Evolutionary conservation across 2,888 invertebrate genomes (phyloP), one percentile per base, ranked within the genome.

Genomic region (Dolichomitus sp.): DNA sequence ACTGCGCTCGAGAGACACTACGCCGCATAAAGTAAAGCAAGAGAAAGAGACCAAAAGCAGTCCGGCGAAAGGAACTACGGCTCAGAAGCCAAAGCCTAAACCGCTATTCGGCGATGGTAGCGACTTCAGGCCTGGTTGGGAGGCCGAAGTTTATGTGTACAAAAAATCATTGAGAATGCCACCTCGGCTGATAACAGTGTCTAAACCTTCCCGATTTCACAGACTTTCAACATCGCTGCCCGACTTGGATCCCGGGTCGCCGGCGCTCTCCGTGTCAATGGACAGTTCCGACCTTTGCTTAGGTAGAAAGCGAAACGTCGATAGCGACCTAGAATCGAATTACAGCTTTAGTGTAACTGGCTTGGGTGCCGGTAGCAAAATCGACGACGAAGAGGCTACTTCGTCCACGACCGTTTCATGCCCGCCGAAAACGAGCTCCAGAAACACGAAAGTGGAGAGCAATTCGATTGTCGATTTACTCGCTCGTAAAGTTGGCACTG

Each of bases 81-180:
- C 86, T 1, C 89, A 90, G 33, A 93, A 92, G 68, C 19, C 84
- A 0, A 92, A 92, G 61, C 92, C 91, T 0, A 96, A 96, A 91
- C 95, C 96, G n/a, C 94, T 95, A 42, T 96, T 96, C 90, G 97
- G 96, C 4, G 96, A 96, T 91, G 96, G 96, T 42, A 96, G 96
- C 54, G 96, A 96, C 90, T 97, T 97, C 89, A 95, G 96, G 87
- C 97, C 97, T 0, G 97, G 97, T 0, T 97, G 97, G 97, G 97
- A 97, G 93, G 97, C 97, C 90, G 97, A 97, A 90, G 95, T 98
- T 19, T 97, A 97, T 89, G 96, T 96, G 88, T 98, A 97, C 90
- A 98, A 98, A 92, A 95, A 97, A 87, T 97, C 97, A 0, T 94
- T 98, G 19, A 95, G 98, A 87, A 97, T 98, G 95, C 98, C 98